Base-by-base conservation (phyloP, 1,140 invertebrate species). In the Periplaneta americana region DNA sequence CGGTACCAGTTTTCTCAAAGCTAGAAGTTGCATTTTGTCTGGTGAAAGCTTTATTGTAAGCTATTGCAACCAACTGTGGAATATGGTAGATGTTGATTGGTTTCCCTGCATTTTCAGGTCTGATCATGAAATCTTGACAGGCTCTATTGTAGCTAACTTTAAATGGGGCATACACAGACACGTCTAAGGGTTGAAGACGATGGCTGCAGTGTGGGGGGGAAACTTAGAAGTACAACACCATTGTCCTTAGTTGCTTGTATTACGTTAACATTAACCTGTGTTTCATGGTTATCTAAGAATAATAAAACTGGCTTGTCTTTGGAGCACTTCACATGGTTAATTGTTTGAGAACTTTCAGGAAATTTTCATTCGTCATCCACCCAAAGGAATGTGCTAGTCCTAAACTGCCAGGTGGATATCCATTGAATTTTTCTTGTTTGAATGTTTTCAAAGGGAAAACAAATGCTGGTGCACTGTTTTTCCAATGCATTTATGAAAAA, bases 31-130 rank as follows among this genome's bases (percentile, higher is more conserved):
- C 87, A 82, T 87, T 88, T 79, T 10, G 33, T 37, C 84, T 84
- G 33, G 85, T 89, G 35, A 85, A 80, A 28, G 87, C 83, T 34
- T 81, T 32, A 35, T 83, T 79, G 74, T 84, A 83, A 15, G 86
- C 83, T 36, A 77, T 34, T 33, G 74, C 79, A 81, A 86, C 78
- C 18, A 87, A 82, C 74, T 78, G 81, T 57, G 86, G 84, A 32
- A 87, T 82, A 74, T 87, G 83, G 82, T 87, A 87, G 32, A 88
- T 86, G 31, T 83, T 84, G 66, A 86, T 84, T 15, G 84, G 78
- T 82, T 84, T 83, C 37, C 85, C 85, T 33, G 85, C 84, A 81
- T 87, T 84, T 74, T 18, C 39, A 66, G 74, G 39, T 81, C 88
- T 82, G 85, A 85, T 87, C 66, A 78, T 81, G 37, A 84, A 77